These are phyloP conservation scores for Phasianus colchicus DNA, from an alignment of 2,113 vertebrate species.

Conservation along the genomic window DNA sequence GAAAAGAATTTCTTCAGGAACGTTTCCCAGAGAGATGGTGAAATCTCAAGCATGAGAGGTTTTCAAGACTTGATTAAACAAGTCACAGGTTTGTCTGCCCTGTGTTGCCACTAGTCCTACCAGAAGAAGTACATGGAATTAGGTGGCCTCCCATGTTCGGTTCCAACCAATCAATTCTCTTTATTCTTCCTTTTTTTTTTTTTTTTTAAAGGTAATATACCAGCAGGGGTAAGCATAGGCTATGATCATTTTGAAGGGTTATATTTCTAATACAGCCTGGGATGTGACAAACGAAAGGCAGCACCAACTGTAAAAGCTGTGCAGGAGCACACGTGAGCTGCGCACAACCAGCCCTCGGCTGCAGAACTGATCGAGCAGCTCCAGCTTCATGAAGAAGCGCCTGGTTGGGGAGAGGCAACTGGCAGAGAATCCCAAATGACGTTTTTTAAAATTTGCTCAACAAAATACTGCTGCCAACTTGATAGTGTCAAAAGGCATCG, in stretches of 20 bases:
- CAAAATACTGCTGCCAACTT: background rate
- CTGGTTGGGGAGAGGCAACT: too few species aligned
- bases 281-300: background rate
- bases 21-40: background rate
- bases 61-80: background rate
- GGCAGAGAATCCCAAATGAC: background rate
- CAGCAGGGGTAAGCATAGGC: background rate
- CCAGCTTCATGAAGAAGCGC: background rate
- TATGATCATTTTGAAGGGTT: background rate
- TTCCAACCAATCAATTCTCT: background rate
- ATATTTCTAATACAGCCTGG: background rate
- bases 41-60: background rate
- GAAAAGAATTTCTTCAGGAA: background rate
- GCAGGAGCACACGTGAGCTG: accelerated
- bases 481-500: background rate
- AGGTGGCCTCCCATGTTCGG: background rate
- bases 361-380: background rate
- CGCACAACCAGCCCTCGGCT: background rate
- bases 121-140: background rate
- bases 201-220: background rate
- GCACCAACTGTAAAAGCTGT: background rate
- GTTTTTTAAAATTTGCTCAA: background rate
- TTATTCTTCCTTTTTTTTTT: background rate
- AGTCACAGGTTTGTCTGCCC: background rate
- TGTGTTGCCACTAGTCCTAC: background rate